A percentile compares a stretch with the other conserved stretches of the same genome.
Evolutionary conservation across 2,113 vertebrate genomes (phyloP).

Genomic region (Pholis gunnellus): DNA sequence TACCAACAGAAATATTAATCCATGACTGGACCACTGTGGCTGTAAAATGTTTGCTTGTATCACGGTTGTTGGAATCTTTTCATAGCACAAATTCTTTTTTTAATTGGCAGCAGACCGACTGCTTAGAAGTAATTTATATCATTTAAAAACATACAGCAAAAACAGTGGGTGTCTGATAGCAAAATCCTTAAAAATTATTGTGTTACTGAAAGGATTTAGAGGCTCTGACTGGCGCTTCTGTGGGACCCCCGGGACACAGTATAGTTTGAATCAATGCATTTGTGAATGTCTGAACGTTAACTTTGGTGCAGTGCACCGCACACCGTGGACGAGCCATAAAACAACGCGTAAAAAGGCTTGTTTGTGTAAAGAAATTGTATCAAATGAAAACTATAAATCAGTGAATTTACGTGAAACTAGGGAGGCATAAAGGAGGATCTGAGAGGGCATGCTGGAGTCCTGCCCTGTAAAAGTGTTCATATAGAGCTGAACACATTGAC

Average conservation of each 20-base stretch:
- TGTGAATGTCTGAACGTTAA: conserved; percentile 32
- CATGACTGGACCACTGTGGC: background rate
- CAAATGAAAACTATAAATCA: conserved; percentile 34
- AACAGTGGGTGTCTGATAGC: background rate
- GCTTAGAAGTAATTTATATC: background rate
- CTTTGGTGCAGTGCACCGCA: conserved; percentile 33
- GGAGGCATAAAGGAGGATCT: background rate
- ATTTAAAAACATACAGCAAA: background rate
- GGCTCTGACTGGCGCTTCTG: conserved; percentile 19
- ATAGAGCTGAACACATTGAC: background rate
- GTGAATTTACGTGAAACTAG: background rate
- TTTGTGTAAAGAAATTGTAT: conserved; percentile 26
- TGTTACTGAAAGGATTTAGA: conserved; percentile 1
- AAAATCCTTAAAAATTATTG: background rate
- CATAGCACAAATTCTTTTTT: background rate
- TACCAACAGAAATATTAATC: conserved; percentile 4
- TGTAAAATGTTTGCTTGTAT: conserved; percentile 11
- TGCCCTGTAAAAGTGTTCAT: conserved; percentile 8
- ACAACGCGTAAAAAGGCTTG: background rate
- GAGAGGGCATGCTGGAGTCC: background rate
- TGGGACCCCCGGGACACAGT: background rate
- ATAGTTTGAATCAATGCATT: conserved; percentile 30
- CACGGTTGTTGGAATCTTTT: conserved; percentile 5
- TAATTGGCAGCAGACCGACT: background rate
- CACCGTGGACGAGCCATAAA: conserved; percentile 26